These are phyloP conservation scores for Stenotaenia linearis DNA, from an alignment of 2,888 invertebrate species.

Conservation along the genomic window DNA sequence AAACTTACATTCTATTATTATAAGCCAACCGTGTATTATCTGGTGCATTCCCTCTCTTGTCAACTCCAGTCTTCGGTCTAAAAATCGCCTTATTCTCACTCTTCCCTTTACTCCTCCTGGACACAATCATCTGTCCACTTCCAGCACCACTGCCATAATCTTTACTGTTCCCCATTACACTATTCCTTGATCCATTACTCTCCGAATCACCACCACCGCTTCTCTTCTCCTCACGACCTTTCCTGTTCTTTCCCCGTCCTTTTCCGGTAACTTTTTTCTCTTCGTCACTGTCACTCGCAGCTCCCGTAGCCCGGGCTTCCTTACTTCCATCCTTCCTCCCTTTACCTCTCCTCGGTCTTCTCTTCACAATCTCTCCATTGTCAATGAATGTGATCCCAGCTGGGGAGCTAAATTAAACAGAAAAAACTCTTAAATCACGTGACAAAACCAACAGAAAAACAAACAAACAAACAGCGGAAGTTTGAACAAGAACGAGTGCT, in stretches of 20 bases:
- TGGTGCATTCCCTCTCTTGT: neutral
- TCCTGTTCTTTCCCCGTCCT: neutral
- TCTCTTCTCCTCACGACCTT: neutral
- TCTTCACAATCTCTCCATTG: slow-evolving; percentile 24
- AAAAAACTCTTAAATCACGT: neutral
- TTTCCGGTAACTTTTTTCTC: neutral
- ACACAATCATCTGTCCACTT: neutral
- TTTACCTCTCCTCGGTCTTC: neutral
- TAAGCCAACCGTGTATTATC: neutral
- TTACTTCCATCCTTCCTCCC: neutral
- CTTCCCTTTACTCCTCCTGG: neutral
- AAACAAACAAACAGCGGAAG: neutral
- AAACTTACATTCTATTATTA: neutral
- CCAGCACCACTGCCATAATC: neutral
- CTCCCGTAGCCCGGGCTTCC: neutral
- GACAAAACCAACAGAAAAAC: neutral
- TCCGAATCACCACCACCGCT: neutral
- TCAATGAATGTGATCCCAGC: slow-evolving; percentile 28
- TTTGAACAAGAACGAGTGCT: neutral
- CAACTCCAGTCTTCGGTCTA: neutral
- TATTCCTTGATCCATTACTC: neutral
- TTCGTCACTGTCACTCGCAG: slow-evolving; percentile 3
- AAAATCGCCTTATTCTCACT: neutral
- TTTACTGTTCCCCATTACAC: neutral
- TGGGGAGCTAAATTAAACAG: neutral